Conservation (phyloP, 2,797 vertebrate genomes). For the Jordanella pulchra region DNA sequence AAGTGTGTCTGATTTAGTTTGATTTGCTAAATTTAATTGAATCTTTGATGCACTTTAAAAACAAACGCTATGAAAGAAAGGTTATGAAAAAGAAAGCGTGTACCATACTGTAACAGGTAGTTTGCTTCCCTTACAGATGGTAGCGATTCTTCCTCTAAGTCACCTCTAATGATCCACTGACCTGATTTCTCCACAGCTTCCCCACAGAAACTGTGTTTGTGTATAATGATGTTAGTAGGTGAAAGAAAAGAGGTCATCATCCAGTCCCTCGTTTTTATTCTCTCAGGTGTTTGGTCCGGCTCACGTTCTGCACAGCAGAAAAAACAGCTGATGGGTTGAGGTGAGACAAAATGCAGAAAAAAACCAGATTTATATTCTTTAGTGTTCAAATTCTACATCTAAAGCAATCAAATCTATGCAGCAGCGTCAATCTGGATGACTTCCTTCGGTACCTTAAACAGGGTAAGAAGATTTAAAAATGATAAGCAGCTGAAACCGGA, state of each 20-base stretch:
- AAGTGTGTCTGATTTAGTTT: too few relatives aligned
- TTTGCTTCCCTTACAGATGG: constrained; percentile 25
- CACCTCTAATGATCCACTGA: constrained; percentile 72
- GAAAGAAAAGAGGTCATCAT: constrained; percentile 74
- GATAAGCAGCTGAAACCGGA: background rate
- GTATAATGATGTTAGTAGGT: constrained; percentile 75
- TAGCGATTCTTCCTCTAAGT: constrained; percentile 42
- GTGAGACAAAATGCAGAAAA: constrained; percentile 61
- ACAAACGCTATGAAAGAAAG: too few relatives aligned
- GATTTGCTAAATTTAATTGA: background rate
- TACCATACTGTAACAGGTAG: too few relatives aligned
- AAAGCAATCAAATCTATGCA: constrained; percentile 30
- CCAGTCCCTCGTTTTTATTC: constrained; percentile 60
- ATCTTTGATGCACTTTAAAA: background rate
- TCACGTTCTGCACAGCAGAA: constrained; percentile 78
- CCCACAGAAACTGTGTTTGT: constrained; percentile 65
- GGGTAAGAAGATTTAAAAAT: constrained; percentile 62
- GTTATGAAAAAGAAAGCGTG: too few relatives aligned
- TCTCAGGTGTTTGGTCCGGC: constrained; percentile 87
- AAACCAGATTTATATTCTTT: background rate
- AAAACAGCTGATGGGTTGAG: constrained; percentile 72
- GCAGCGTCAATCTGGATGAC: constrained; percentile 66
- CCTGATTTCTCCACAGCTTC: constrained; percentile 63
- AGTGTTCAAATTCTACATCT: constrained; percentile 3
- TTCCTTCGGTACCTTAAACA: constrained; percentile 77